phyloP scores from a whole-genome alignment of 2,888 invertebrate species.

The Camptogramma bilineatum region DNA sequence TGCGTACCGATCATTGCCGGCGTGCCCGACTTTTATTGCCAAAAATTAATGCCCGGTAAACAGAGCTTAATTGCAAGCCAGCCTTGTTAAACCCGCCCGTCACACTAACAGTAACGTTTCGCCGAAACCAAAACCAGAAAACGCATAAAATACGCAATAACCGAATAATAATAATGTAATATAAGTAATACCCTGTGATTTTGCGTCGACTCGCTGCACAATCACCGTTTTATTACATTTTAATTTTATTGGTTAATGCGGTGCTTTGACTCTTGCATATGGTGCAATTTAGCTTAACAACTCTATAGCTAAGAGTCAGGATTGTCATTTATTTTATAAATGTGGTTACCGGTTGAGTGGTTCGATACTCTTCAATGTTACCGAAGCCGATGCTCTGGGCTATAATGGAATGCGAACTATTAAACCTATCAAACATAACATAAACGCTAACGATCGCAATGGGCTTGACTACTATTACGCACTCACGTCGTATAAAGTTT shows the following conservation, averaged over 20 bases:
- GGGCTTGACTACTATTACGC: conserved; percentile 47
- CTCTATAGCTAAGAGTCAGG: conserved; percentile 60
- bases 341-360: conserved; percentile 38
- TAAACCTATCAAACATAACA: conserved; percentile 41
- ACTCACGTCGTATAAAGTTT: conserved; percentile 53
- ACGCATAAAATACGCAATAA: conserved; percentile 71
- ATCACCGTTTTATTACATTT: conserved; percentile 68
- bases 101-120: conserved; percentile 67
- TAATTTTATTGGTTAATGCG: conserved; percentile 76
- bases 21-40: conserved; percentile 84
- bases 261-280: conserved; percentile 50
- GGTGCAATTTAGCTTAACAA: conserved; percentile 61
- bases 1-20: conserved; percentile 80
- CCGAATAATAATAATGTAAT: conserved; percentile 73
- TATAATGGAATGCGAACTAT: conserved; percentile 47
- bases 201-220: conserved; percentile 57
- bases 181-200: conserved; percentile 68
- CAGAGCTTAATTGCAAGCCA: conserved; percentile 80
- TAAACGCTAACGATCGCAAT: conserved; percentile 33
- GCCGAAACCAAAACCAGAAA: conserved; percentile 67
- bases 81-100: conserved; percentile 72
- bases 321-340: conserved; percentile 44
- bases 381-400: conserved; percentile 44
- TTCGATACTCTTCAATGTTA: conserved; percentile 44
- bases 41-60: conserved; percentile 85